These are phyloP conservation scores for Phortica magna DNA, from an alignment of 2,888 invertebrate species.

Conservation along the genomic window DNA sequence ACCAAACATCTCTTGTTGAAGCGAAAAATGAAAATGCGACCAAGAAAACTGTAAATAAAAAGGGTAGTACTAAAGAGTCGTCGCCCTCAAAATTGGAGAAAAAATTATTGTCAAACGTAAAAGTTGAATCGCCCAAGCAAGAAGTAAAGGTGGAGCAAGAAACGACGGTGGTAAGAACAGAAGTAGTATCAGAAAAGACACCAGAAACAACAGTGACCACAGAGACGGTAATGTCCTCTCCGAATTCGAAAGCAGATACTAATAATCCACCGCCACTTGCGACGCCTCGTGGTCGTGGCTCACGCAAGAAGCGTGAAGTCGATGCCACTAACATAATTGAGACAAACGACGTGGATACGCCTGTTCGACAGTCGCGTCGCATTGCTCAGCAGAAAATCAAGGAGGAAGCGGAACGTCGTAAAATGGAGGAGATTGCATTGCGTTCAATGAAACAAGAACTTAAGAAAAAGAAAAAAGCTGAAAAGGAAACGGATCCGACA, in stretches of 20 bases:
- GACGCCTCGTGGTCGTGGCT: constrained; percentile 57
- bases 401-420: constrained; percentile 88
- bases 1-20: not conserved
- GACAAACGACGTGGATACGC: constrained; percentile 70
- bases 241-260: not conserved
- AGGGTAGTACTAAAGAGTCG: constrained; percentile 3
- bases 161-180: not conserved
- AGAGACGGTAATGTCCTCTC: not conserved
- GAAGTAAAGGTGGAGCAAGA: constrained; percentile 25
- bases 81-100: constrained; percentile 27
- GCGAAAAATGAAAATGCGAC: not conserved
- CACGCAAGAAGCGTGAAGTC: constrained; percentile 73
- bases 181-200: not conserved
- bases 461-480: constrained; percentile 79
- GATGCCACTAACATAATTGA: constrained; percentile 76
- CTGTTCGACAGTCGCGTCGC: constrained; percentile 88
- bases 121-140: constrained; percentile 38
- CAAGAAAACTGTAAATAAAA: not conserved
- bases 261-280: constrained; percentile 40
- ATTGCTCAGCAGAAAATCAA: constrained; percentile 93
- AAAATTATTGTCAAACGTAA: constrained; percentile 27
- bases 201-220: not conserved
- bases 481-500: constrained; percentile 74
- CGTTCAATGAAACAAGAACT: constrained; percentile 83
- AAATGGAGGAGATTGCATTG: constrained; percentile 86